These are phyloP conservation scores for Cladopsammia gracilis DNA, from an alignment of 64 coral and sea anemone species.

Conservation along the genomic window DNA sequence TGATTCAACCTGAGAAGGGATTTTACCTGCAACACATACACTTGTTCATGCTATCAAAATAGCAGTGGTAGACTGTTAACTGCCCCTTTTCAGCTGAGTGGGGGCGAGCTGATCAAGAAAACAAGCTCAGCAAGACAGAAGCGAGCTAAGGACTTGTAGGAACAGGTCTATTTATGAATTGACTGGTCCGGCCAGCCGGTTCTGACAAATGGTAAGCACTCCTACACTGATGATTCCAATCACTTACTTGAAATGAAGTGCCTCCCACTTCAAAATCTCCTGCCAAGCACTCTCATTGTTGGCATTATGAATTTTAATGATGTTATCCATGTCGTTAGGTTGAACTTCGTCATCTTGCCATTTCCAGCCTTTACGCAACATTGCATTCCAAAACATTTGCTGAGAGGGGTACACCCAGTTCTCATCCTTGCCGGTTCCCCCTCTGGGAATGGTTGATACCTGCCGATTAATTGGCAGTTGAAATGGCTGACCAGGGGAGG, in stretches of 20 bases:
- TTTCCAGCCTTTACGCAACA: constrained; percentile 97
- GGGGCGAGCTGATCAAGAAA: too few relatives aligned
- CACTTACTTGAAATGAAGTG: constrained; percentile 96
- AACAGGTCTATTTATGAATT: too few relatives aligned
- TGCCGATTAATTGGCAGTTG: constrained; percentile 74
- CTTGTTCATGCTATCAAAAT: too few relatives aligned
- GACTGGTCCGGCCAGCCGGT: too few relatives aligned
- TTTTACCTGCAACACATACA: too few relatives aligned
- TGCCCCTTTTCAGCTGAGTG: too few relatives aligned
- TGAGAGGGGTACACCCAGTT: constrained; percentile 98
- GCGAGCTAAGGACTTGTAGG: too few relatives aligned
- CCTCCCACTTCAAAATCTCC: constrained; percentile 97
- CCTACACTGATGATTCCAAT: not conserved
- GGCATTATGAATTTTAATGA: constrained; percentile 94
- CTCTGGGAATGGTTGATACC: constrained; percentile 82
- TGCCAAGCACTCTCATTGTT: constrained; percentile 98
- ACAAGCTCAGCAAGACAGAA: too few relatives aligned
- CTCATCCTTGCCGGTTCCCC: constrained; percentile 66
- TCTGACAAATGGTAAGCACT: too few relatives aligned
- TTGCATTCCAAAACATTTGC: constrained; percentile 99
- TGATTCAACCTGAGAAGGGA: too few relatives aligned
- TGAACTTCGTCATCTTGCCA: constrained; percentile 96
- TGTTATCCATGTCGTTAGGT: constrained; percentile 91
- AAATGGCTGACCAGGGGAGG: constrained; percentile 90
- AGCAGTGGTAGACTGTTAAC: too few relatives aligned